A percentile compares a stretch with the other conserved stretches of the same genome.
These are phyloP conservation scores for Rafetus swinhoei DNA, from an alignment of 2,113 vertebrate genomes.

Conservation along the genomic window DNA sequence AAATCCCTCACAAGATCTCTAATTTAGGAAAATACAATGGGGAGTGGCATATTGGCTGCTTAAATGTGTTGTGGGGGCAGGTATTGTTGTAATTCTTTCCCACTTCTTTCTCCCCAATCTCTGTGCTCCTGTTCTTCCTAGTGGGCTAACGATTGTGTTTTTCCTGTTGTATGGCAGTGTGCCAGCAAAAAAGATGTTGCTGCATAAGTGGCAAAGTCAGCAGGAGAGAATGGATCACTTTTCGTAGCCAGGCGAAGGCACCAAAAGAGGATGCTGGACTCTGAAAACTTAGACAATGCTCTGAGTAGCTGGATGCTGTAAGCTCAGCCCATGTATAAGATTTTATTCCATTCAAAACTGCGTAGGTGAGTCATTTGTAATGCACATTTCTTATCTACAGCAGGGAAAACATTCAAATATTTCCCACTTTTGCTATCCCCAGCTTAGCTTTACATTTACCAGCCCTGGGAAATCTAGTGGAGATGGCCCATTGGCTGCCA, in stretches of 20 bases:
- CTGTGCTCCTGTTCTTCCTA: background rate
- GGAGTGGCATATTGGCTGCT: background rate
- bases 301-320: background rate
- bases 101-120: background rate
- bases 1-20: background rate
- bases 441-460: background rate
- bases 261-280: background rate
- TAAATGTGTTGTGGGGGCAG: background rate
- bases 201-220: background rate
- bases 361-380: background rate
- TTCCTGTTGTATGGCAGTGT: background rate
- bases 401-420: background rate
- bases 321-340: fast-evolving
- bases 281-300: fast-evolving
- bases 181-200: background rate
- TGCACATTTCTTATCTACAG: background rate
- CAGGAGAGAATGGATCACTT: background rate
- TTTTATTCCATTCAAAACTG: background rate
- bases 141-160: background rate
- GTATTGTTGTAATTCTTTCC: background rate
- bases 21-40: background rate
- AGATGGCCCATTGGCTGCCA: background rate
- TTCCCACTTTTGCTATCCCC: background rate
- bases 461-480: background rate
- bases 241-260: background rate